Percentiles rank a stretch among this genome's conserved stretches.
Evolutionary conservation across 2,888 invertebrate species (phyloP).

Genomic region (Hypsopygia costalis): DNA sequence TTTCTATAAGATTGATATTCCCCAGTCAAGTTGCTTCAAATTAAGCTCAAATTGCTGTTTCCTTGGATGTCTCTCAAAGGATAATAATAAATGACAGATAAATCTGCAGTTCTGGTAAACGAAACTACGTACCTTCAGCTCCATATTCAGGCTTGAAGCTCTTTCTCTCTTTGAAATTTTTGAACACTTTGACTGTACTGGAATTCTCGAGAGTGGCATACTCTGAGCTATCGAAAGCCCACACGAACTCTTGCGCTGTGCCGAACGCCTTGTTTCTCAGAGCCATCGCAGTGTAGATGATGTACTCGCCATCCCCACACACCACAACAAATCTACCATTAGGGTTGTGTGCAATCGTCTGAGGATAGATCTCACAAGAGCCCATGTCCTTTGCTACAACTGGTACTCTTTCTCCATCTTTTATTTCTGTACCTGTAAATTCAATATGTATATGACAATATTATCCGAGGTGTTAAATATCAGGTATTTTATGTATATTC

Average conservation of each 20-base stretch:
- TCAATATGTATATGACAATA: too few relatives aligned
- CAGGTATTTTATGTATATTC: too few relatives aligned
- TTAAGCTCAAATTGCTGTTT: too few relatives aligned
- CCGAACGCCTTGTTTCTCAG: conserved; percentile 99
- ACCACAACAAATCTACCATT: conserved; percentile 97
- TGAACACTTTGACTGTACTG: conserved; percentile 95
- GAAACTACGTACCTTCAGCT: conserved; percentile 95
- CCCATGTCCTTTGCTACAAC: conserved; percentile 99
- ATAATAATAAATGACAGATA: too few relatives aligned
- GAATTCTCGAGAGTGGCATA: conserved; percentile 94
- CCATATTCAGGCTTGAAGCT: conserved; percentile 98
- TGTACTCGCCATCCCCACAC: conserved; percentile 99
- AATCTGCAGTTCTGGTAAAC: too few relatives aligned
- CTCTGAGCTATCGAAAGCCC: conserved; percentile 98
- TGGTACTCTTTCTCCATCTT: conserved; percentile 95
- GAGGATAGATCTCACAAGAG: conserved; percentile 99
- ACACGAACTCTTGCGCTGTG: conserved; percentile 98
- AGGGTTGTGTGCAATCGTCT: conserved; percentile 98
- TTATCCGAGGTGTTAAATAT: too few relatives aligned
- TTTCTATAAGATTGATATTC: too few relatives aligned
- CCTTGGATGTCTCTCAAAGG: too few relatives aligned
- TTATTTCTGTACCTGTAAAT: conserved; percentile 82
- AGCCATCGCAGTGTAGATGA: conserved; percentile 99
- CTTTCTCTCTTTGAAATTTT: conserved; percentile 98
- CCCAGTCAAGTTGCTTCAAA: too few relatives aligned